These are phyloP conservation scores for Odontamblyopus rebecca DNA, from an alignment of 2,797 vertebrate species.

Conservation along the genomic window DNA sequence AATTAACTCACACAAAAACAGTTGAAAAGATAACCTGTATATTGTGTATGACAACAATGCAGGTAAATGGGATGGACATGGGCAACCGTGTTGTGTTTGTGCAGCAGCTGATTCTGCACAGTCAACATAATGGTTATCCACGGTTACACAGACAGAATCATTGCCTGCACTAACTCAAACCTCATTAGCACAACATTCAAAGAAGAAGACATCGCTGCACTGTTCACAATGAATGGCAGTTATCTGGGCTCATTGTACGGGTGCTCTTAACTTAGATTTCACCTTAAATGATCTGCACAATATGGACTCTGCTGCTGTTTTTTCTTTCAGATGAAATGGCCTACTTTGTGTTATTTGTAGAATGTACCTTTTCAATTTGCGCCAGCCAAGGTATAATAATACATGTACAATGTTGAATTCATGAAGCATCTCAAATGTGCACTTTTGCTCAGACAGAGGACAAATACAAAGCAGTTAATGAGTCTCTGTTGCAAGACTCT, in stretches of 20 bases:
- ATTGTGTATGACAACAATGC: neutral
- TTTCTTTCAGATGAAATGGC: slow-evolving; percentile 2
- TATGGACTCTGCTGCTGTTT: slow-evolving; percentile 13
- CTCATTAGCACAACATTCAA: slow-evolving; percentile 31
- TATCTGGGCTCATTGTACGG: slow-evolving; percentile 8
- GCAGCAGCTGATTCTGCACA: slow-evolving; percentile 10
- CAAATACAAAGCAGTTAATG: slow-evolving; percentile 4
- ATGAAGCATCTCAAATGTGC: neutral
- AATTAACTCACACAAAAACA: neutral
- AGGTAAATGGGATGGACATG: neutral
- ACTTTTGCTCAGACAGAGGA: neutral
- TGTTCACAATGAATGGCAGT: slow-evolving; percentile 8
- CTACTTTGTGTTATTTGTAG: slow-evolving; percentile 2
- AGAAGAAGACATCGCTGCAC: slow-evolving; percentile 5
- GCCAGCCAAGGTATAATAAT: neutral
- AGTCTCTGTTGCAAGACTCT: neutral
- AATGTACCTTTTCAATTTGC: neutral
- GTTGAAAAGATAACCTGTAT: too few species aligned
- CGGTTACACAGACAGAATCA: slow-evolving; percentile 13
- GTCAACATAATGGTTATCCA: slow-evolving; percentile 8
- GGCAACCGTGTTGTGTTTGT: slow-evolving; percentile 5
- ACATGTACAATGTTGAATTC: neutral
- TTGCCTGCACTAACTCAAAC: slow-evolving; percentile 23
- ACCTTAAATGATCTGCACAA: neutral
- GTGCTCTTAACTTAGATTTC: slow-evolving; percentile 5